These are phyloP conservation scores for Cordilura impudica DNA, from an alignment of 2,888 invertebrate genomes.

Conservation along the genomic window DNA sequence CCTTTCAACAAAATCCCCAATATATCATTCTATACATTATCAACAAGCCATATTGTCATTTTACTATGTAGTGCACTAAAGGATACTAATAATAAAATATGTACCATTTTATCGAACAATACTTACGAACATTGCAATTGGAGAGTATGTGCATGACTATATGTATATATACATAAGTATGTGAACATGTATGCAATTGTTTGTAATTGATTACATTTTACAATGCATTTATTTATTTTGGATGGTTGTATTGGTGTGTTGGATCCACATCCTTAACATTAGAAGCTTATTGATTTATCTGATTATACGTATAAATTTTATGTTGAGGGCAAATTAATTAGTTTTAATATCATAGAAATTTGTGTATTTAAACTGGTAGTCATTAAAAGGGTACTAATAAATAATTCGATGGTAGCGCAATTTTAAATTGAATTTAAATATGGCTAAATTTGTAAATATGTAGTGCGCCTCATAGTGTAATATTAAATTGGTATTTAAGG, in stretches of 20 bases:
- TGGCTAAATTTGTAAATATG: background rate
- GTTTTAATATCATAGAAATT: slow-evolving; percentile 49
- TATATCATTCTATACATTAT: slow-evolving; percentile 52
- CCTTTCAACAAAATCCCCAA: slow-evolving; percentile 56
- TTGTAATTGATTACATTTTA: slow-evolving; percentile 58
- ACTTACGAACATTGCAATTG: background rate
- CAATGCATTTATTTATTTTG: slow-evolving; percentile 54
- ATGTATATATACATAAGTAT: background rate
- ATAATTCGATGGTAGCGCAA: background rate
- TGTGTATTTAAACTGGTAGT: slow-evolving; percentile 9
- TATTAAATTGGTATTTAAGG: too few species aligned
- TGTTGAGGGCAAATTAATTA: slow-evolving; percentile 59
- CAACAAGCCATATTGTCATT: slow-evolving; percentile 5
- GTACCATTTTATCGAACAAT: slow-evolving; percentile 13
- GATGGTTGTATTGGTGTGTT: slow-evolving; percentile 17
- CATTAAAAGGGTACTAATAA: background rate
- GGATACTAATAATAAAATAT: slow-evolving; percentile 45
- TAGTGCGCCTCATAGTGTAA: background rate
- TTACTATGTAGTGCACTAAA: slow-evolving; percentile 37
- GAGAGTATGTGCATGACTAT: too few species aligned
- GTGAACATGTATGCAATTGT: slow-evolving; percentile 24
- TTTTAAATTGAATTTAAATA: background rate
- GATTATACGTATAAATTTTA: slow-evolving; percentile 57
- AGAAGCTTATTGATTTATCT: slow-evolving; percentile 56
- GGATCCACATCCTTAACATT: slow-evolving; percentile 20